These are phyloP conservation scores for Mimas tiliae DNA, from an alignment of 2,888 invertebrate species.

Conservation along the genomic window DNA sequence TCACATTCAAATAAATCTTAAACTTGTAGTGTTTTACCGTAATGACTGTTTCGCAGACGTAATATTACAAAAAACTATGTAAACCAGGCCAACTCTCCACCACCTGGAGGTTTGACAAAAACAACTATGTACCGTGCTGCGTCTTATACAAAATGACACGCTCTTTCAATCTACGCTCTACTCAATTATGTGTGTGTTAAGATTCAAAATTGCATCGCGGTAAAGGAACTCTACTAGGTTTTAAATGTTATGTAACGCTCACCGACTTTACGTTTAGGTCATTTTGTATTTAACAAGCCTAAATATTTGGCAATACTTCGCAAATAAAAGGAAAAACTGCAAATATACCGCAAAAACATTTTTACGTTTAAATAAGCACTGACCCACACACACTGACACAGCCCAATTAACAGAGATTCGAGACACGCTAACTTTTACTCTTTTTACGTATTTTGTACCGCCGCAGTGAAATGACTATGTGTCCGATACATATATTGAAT, in stretches of 20 bases:
- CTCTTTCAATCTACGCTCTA: too few species aligned
- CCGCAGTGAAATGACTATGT: too few species aligned
- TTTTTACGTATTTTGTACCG: background rate
- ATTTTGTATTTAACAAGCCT: too few species aligned
- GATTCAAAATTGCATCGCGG: too few species aligned
- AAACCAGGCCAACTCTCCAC: constrained; percentile 12
- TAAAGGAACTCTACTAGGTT: background rate
- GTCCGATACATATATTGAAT: too few species aligned
- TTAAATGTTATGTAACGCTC: background rate
- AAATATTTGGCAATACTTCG: background rate
- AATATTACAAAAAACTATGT: constrained; percentile 14
- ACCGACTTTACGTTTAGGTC: background rate
- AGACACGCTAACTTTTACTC: too few species aligned
- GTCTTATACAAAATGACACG: too few species aligned
- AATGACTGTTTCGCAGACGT: constrained; percentile 1
- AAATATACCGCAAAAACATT: too few species aligned
- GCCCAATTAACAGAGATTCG: too few species aligned
- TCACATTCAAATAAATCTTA: constrained; percentile 1
- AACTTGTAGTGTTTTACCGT: background rate
- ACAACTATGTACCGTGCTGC: background rate
- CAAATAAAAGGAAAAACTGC: background rate
- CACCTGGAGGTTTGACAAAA: background rate
- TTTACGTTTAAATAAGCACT: too few species aligned
- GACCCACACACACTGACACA: too few species aligned
- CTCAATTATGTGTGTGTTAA: too few species aligned